Evolutionary conservation across 2,888 invertebrate genomes (phyloP).

Genomic region (Hypena proboscidalis): DNA sequence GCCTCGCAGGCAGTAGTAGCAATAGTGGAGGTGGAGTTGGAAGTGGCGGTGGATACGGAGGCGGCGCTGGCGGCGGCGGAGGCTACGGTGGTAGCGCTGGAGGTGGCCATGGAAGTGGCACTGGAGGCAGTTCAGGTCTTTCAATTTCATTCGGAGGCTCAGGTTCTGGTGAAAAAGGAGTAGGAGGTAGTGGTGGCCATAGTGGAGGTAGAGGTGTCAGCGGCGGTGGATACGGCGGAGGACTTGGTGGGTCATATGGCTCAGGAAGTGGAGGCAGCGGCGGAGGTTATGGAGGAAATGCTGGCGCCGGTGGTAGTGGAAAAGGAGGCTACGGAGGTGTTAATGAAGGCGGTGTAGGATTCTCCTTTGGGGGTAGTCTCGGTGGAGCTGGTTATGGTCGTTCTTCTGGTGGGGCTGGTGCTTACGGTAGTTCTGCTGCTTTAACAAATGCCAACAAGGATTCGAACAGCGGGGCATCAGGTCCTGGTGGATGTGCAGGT

Average conservation of each 20-base stretch:
- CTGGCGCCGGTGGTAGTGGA: slow-evolving; percentile 5
- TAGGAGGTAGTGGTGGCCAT: no score
- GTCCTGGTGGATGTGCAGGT: slow-evolving; percentile 22
- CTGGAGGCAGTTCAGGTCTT: slow-evolving; percentile 22
- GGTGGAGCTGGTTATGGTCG: slow-evolving; percentile 16
- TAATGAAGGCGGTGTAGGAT: slow-evolving; percentile 13
- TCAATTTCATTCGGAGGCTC: slow-evolving; percentile 15
- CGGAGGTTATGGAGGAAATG: slow-evolving; percentile 14
- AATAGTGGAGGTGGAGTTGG: slow-evolving; percentile 14
- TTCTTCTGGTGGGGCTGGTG: slow-evolving; percentile 13
- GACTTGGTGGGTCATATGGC: not conserved
- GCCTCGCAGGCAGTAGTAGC: slow-evolving; percentile 25
- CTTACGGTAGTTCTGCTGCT: slow-evolving; percentile 19
- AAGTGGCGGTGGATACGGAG: slow-evolving; percentile 16
- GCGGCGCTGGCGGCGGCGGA: slow-evolving; percentile 22
- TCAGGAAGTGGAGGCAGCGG: slow-evolving; percentile 9
- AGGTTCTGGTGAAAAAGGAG: not conserved
- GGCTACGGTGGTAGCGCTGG: slow-evolving; percentile 34
- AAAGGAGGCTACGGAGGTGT: slow-evolving; percentile 13
- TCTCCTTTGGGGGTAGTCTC: slow-evolving; percentile 14
- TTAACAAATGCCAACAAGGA: not conserved
- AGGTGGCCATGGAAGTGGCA: slow-evolving; percentile 24
- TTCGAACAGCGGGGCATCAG: slow-evolving; percentile 9
- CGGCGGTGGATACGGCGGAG: not conserved
- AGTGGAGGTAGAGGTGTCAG: no score